These are phyloP conservation scores for Passer domesticus DNA, from an alignment of 2,113 vertebrate species.

Conservation along the genomic window DNA sequence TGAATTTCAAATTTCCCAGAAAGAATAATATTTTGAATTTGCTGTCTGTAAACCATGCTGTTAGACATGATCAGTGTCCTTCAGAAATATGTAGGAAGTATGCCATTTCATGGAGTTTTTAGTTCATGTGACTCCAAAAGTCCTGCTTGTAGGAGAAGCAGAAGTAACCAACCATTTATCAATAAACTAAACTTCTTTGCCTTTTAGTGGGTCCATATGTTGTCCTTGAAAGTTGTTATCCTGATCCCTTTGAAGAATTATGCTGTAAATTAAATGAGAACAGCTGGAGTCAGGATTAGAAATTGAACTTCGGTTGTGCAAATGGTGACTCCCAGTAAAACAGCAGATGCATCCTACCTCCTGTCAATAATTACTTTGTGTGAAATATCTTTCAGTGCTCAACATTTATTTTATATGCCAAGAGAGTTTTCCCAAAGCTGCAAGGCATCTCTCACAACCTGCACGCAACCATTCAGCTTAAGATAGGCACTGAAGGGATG, in stretches of 20 bases:
- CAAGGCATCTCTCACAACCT: not conserved
- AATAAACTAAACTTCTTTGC: not conserved
- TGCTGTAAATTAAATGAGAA: not conserved
- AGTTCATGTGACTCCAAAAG: not conserved
- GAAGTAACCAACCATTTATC: not conserved
- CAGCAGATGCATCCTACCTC: not conserved
- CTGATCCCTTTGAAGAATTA: not conserved
- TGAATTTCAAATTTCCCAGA: not conserved
- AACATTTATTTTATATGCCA: not conserved
- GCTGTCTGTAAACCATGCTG: not conserved
- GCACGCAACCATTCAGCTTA: not conserved
- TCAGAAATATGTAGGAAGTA: not conserved
- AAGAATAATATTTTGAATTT: not conserved
- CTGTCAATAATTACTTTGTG: not conserved
- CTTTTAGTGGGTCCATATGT: not conserved
- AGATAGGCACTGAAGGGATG: not conserved
- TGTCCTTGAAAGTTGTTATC: not conserved
- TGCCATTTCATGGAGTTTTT: not conserved
- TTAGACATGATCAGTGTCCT: not conserved
- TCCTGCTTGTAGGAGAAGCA: not conserved
- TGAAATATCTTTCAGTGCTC: not conserved
- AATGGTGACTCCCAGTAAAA: not conserved
- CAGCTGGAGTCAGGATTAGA: not conserved
- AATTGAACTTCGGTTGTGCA: not conserved
- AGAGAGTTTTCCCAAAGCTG: not conserved